Conservation (phyloP, 1,140 invertebrate species). For the Cyphomyrmex costatus region DNA sequence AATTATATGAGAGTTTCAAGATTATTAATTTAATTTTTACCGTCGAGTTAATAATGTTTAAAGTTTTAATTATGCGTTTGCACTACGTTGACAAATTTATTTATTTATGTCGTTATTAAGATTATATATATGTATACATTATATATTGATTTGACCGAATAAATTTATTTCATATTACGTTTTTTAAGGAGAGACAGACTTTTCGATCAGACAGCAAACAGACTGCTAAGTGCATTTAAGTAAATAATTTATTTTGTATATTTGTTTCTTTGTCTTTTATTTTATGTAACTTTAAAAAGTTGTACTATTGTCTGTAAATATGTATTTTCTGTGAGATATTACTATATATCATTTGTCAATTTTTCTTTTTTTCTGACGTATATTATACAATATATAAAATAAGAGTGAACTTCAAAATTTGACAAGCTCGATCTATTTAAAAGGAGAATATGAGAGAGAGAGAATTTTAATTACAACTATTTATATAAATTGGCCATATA, state of each 20-base stretch:
- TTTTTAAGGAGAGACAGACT: background rate
- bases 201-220: background rate
- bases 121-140: background rate
- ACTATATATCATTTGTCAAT: background rate
- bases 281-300: background rate
- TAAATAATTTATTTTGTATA: conserved; percentile 10
- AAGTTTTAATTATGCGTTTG: background rate
- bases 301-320: background rate
- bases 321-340: background rate
- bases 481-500: too few relatives aligned
- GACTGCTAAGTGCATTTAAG: background rate
- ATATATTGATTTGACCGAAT: background rate
- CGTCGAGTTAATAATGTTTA: background rate
- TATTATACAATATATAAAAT: background rate
- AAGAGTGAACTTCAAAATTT: background rate
- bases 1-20: background rate
- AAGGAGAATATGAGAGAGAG: background rate
- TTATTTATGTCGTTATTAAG: background rate
- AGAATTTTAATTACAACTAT: background rate
- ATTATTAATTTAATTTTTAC: conserved; percentile 6
- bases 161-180: background rate
- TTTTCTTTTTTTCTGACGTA: background rate
- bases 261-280: background rate
- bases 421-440: background rate
- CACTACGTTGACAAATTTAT: background rate